These are phyloP conservation scores for Zaprionus bogoriensis DNA, from an alignment of 2,888 invertebrate species.

Conservation along the genomic window DNA sequence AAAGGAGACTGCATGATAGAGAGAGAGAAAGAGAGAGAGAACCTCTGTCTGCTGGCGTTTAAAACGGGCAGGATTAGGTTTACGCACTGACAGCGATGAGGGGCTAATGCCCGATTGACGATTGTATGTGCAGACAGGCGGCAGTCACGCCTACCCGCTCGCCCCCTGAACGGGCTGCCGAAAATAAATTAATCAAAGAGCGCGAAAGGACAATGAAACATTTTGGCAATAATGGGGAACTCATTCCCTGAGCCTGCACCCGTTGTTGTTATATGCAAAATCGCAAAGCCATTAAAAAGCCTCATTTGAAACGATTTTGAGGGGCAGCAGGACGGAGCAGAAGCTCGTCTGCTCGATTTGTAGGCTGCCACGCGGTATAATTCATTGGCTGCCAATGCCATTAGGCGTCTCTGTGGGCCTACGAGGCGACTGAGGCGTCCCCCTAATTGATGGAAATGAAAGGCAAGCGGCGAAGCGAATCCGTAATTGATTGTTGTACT, in stretches of 20 bases:
- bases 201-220: conserved; percentile 38
- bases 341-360: no score
- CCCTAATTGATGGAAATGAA: conserved; percentile 60
- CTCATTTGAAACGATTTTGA: conserved; percentile 74
- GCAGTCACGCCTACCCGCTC: not conserved
- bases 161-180: conserved; percentile 1
- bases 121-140: conserved; percentile 21
- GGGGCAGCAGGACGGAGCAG: conserved; percentile 30
- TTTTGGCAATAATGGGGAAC: conserved; percentile 5
- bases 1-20: not conserved
- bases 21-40: not conserved
- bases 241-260: not conserved
- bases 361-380: conserved; percentile 7
- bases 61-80: conserved; percentile 34
- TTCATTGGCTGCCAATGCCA: conserved; percentile 39
- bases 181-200: conserved; percentile 59
- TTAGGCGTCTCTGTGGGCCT: conserved; percentile 40
- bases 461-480: conserved; percentile 34
- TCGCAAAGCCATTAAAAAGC: conserved; percentile 75
- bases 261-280: conserved; percentile 38
- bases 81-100: conserved; percentile 40
- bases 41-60: conserved; percentile 19
- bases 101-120: conserved; percentile 19
- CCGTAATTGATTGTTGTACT: conserved; percentile 66
- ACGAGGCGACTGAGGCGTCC: not conserved